Percentiles rank a stretch among this genome's conserved stretches.
Conservation (phyloP, 2,113 vertebrate species). For the Dasypus novemcinctus region DNA sequence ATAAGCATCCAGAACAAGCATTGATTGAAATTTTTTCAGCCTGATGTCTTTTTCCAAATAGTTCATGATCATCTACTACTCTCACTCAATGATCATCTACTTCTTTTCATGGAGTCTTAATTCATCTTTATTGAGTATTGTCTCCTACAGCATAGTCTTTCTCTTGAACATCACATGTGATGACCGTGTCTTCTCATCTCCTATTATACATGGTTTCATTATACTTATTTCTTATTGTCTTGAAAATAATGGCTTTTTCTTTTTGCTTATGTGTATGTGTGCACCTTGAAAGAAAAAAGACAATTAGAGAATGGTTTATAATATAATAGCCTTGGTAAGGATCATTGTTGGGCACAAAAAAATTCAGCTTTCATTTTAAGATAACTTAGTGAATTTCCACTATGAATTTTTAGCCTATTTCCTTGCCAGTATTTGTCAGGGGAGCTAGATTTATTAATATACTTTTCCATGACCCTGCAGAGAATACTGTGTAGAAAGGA, state of each 20-base stretch:
- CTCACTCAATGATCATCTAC: neutral
- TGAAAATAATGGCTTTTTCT: neutral
- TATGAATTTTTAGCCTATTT: constrained; percentile 4
- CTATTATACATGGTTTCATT: neutral
- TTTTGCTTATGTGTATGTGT: neutral
- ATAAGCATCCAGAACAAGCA: neutral
- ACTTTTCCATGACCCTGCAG: constrained; percentile 9
- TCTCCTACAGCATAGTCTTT: neutral
- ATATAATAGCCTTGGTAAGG: neutral
- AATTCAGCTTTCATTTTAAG: neutral
- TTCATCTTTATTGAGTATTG: neutral
- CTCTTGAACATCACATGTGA: neutral
- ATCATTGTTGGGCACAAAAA: constrained; percentile 11
- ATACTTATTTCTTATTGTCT: neutral
- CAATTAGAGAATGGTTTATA: neutral
- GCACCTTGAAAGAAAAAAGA: neutral
- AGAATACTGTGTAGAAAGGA: constrained; percentile 39
- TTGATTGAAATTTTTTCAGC: neutral
- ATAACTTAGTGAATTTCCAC: neutral
- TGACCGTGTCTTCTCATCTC: neutral
- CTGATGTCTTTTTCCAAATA: neutral
- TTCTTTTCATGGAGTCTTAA: neutral
- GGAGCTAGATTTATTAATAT: constrained; percentile 40
- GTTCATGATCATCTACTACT: neutral
- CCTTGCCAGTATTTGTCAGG: constrained; percentile 19